Evolutionary conservation across 2,113 vertebrate genomes (phyloP).

Genomic region (Pseudopipra pipra): DNA sequence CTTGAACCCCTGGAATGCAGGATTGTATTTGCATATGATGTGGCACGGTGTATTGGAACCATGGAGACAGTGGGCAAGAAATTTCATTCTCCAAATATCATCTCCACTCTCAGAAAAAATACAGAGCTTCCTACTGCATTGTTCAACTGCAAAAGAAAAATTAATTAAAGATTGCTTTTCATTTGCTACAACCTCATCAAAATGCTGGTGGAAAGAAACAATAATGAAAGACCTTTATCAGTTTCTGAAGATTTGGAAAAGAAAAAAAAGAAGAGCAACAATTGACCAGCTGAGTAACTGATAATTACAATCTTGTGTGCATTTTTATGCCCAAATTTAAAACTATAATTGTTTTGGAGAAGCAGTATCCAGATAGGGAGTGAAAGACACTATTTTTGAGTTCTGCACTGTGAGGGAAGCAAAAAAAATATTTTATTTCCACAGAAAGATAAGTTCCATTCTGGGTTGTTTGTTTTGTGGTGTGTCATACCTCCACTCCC

Average conservation of each 20-base stretch:
- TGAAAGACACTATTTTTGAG: background rate
- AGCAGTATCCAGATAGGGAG: background rate
- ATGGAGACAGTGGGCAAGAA: background rate
- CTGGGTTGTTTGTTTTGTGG: background rate
- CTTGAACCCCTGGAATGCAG: background rate
- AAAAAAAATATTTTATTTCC: background rate
- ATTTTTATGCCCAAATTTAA: background rate
- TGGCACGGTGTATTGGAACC: background rate
- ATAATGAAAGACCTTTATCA: background rate
- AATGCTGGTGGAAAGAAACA: background rate
- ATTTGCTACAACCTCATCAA: background rate
- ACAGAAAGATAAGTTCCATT: background rate
- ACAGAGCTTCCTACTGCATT: background rate
- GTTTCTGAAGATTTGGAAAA: background rate
- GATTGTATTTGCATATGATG: background rate
- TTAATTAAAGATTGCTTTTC: background rate
- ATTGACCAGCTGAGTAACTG: background rate
- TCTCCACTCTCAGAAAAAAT: background rate
- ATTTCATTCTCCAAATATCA: background rate
- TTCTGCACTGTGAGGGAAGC: background rate
- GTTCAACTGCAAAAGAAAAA: background rate
- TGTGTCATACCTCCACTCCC: rapidly evolving
- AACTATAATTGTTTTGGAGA: background rate
- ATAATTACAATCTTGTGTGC: background rate
- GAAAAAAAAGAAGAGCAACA: background rate